A percentile compares a stretch with the other conserved stretches of the same genome.
These are phyloP conservation scores for Podabrus alpinus DNA, from an alignment of 2,888 invertebrate species.

Conservation along the genomic window DNA sequence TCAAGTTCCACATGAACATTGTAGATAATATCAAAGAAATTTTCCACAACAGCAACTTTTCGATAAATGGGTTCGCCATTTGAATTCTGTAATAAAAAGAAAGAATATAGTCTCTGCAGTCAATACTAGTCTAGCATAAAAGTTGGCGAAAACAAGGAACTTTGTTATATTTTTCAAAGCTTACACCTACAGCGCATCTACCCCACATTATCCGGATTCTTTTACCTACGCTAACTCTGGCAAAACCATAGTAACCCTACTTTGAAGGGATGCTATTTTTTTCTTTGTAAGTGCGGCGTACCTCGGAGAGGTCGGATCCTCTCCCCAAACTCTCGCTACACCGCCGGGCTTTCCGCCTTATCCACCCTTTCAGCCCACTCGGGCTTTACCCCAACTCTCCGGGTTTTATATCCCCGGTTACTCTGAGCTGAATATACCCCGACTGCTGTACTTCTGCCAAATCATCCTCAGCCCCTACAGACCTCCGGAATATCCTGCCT, in stretches of 20 bases:
- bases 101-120: constrained; percentile 24
- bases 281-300: constrained; percentile 39
- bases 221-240: constrained; percentile 33
- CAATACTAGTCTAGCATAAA: constrained; percentile 21
- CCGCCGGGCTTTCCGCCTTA: constrained; percentile 37
- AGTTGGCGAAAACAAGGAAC: constrained; percentile 21
- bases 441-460: constrained; percentile 54
- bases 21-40: constrained; percentile 96
- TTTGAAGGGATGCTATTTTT: constrained; percentile 41
- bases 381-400: constrained; percentile 38
- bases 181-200: constrained; percentile 24
- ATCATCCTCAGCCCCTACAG: constrained; percentile 55
- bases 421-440: constrained; percentile 50
- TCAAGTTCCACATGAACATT: constrained; percentile 93
- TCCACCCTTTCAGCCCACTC: constrained; percentile 37
- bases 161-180: constrained; percentile 25
- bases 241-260: constrained; percentile 45
- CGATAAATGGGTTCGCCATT: constrained; percentile 79
- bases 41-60: constrained; percentile 95
- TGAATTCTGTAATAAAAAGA: constrained; percentile 67
- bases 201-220: constrained; percentile 30
- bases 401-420: constrained; percentile 51
- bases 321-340: constrained; percentile 38
- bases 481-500: constrained; percentile 51
- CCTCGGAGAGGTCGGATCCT: constrained; percentile 43